Evolutionary conservation across 1,140 invertebrate species (phyloP).

Genomic region (Trichogramma pretiosum): DNA sequence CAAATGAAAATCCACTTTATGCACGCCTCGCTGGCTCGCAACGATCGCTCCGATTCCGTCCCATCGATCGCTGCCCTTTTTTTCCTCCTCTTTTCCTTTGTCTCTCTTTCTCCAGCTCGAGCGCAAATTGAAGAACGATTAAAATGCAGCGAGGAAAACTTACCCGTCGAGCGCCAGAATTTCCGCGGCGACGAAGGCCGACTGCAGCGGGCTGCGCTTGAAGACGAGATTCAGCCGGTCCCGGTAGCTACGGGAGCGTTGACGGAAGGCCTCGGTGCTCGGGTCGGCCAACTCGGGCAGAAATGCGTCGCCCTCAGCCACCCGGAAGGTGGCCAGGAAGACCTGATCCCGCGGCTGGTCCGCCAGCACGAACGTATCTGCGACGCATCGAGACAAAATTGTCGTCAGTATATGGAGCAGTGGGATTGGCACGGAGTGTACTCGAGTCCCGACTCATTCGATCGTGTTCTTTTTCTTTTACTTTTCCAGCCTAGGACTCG

Average conservation of each 20-base stretch:
- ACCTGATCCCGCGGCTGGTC: constrained; percentile 66
- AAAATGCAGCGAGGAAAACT: constrained; percentile 19
- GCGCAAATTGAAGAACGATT: not conserved
- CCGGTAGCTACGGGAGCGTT: constrained; percentile 61
- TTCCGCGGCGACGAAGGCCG: constrained; percentile 60
- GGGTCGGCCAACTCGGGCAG: constrained; percentile 56
- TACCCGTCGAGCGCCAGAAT: constrained; percentile 74
- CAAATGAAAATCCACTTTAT: no score
- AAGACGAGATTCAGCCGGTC: constrained; percentile 68
- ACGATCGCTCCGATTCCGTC: no score
- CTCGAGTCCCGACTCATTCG: not conserved
- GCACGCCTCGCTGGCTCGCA: no score
- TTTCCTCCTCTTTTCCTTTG: not conserved
- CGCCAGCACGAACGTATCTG: constrained; percentile 72
- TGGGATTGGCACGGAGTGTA: not conserved
- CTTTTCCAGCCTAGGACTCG: not conserved
- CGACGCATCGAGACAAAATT: constrained; percentile 38
- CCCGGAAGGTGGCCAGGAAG: constrained; percentile 68
- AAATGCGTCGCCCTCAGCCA: constrained; percentile 59
- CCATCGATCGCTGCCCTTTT: no score
- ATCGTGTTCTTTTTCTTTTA: not conserved
- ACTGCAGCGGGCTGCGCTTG: constrained; percentile 57
- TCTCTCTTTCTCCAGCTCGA: not conserved
- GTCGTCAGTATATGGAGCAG: not conserved
- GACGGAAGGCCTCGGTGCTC: constrained; percentile 54